phyloP scores from a whole-genome alignment of 1,140 invertebrate genomes.

The Yoshiicerus persimilis region DNA sequence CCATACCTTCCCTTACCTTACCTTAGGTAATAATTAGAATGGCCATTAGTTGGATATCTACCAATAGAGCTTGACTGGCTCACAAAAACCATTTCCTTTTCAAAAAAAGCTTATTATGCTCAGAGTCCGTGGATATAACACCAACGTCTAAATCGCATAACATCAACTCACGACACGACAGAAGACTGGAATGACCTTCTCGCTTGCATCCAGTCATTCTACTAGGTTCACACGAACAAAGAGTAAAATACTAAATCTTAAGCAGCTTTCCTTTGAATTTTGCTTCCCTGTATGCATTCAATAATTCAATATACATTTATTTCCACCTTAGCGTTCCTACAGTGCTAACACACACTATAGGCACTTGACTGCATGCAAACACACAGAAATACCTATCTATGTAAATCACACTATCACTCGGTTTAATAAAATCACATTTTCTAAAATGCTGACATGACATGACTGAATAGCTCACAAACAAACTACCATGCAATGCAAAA shows the following conservation, averaged over 20 bases:
- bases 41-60: neutral
- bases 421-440: neutral
- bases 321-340: neutral
- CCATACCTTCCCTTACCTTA: neutral
- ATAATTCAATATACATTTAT: neutral
- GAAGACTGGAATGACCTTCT: neutral
- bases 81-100: slow-evolving; percentile 7
- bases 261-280: neutral
- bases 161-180: neutral
- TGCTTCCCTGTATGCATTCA: neutral
- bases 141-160: neutral
- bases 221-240: slow-evolving; percentile 3
- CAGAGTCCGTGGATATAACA: neutral
- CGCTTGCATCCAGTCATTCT: neutral
- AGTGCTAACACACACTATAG: neutral
- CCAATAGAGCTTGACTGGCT: neutral
- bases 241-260: neutral
- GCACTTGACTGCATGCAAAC: neutral
- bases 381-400: neutral
- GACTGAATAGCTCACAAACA: neutral
- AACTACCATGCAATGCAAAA: neutral
- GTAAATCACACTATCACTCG: neutral
- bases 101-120: neutral
- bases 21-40: neutral
- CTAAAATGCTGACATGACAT: neutral